Evolutionary conservation across 2,888 invertebrate species (phyloP).

Genomic region (Amiota minor): DNA sequence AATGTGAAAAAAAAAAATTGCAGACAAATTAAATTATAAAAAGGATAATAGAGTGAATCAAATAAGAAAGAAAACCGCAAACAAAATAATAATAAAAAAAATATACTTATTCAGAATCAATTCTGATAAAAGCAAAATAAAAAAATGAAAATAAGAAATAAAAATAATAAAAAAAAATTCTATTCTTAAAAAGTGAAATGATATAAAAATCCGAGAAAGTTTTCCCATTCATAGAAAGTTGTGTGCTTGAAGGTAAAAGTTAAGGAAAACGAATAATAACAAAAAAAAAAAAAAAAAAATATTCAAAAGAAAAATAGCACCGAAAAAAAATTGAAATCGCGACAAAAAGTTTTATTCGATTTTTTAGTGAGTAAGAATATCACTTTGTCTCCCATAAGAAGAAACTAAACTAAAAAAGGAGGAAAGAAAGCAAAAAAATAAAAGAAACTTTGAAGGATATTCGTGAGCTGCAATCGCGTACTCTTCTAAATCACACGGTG

Average conservation of each 20-base stretch:
- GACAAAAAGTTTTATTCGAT: conserved; percentile 63
- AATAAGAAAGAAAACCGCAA: too few species aligned
- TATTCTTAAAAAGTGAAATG: conserved; percentile 9
- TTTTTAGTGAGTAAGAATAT: conserved; percentile 59
- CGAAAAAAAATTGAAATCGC: neutral
- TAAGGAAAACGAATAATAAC: neutral
- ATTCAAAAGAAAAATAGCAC: neutral
- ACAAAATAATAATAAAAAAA: neutral
- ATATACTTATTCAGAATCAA: neutral
- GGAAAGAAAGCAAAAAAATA: conserved; percentile 37
- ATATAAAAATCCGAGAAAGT: neutral
- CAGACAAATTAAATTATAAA: neutral
- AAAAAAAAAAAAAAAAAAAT: neutral
- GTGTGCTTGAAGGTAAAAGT: neutral
- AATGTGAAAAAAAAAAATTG: neutral
- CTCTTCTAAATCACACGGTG: conserved; percentile 21
- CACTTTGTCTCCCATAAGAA: conserved; percentile 55
- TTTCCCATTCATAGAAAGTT: neutral
- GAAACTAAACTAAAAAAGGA: conserved; percentile 29
- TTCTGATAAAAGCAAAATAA: conserved; percentile 10
- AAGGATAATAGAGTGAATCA: too few species aligned
- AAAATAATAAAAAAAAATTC: neutral
- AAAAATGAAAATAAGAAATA: neutral
- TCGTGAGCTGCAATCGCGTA: conserved; percentile 43
- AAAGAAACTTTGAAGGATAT: conserved; percentile 24